Evolutionary conservation across 2,888 invertebrate species (phyloP), one percentile per base, ranked within the genome.

Genomic region (Leptinotarsa tumamoca): DNA sequence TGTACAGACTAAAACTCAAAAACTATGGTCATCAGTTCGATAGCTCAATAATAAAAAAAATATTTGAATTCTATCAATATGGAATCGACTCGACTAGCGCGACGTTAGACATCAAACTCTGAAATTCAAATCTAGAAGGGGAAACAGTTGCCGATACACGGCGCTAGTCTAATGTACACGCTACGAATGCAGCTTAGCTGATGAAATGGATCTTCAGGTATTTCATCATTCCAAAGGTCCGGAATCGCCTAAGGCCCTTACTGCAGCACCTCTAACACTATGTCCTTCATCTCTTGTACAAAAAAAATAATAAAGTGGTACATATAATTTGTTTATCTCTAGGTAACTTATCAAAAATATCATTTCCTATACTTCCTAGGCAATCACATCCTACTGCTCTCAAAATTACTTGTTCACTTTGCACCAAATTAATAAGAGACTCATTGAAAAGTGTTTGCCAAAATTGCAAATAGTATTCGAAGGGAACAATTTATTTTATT

Each of bases 141-240:
- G 49, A 50, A 63, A 50, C 70, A 68, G 27, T 49, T 23, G 43
- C 63, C 43, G 63, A n/a, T 7, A 27, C 23, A 14, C 21, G 51
- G 43, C 75, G 72, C 72, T 52, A 67, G 72, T 54, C 43, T 56
- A 72, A 27, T 56, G 13, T 54, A 67, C 61, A 52, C 61, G 50
- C 10, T n/a, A 51, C 58, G 4, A 69, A 71, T 21, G 74, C 50
- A 76, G 58, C 80, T 90, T 91, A 92, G 84, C 91, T 91, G 85
- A 92, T 90, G 89, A 98, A 97, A 90, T 98, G 98, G 79, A 93
- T 93, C 89, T 97, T 97, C 83, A 98, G 91, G 89, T 96, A 96
- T 88, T 98, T 98, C 95, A 98, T 95, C 98, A 98, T 98, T 79
- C 97, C 98, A 85, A 98, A 98, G 73, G 96, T 96, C 83, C 96